These are phyloP conservation scores for Entomobrya multifasciata DNA, from an alignment of 2,888 invertebrate species.

Conservation along the genomic window DNA sequence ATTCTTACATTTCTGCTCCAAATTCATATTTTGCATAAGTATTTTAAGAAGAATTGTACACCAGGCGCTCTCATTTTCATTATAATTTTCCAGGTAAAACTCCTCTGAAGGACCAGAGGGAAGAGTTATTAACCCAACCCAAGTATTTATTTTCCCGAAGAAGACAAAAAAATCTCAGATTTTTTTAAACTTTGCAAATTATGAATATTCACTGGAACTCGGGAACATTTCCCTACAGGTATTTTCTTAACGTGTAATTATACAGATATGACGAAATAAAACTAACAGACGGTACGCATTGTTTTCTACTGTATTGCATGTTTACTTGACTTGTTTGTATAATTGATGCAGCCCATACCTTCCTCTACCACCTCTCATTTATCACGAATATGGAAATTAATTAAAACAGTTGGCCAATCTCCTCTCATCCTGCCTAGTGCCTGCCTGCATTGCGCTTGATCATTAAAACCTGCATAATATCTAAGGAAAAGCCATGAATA, in stretches of 20 bases:
- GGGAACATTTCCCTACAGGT: neutral
- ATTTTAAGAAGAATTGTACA: neutral
- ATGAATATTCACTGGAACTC: neutral
- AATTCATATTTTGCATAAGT: conserved; percentile 12
- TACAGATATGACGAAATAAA: conserved; percentile 2
- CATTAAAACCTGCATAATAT: neutral
- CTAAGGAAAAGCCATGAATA: neutral
- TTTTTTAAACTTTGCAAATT: conserved; percentile 2
- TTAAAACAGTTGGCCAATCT: conserved; percentile 56
- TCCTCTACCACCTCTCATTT: conserved; percentile 36
- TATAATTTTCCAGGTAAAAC: conserved; percentile 22
- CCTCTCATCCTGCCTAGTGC: neutral
- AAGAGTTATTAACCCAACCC: neutral
- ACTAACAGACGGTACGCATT: conserved; percentile 32
- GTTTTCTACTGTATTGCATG: neutral
- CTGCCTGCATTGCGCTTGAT: neutral
- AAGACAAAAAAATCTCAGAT: conserved; percentile 15
- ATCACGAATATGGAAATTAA: conserved; percentile 54
- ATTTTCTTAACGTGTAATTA: neutral
- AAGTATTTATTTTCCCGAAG: neutral
- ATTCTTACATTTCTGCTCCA: neutral
- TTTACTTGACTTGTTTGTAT: neutral
- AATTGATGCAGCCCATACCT: neutral
- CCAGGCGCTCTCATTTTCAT: neutral
- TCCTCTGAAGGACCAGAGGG: neutral